Evolutionary conservation across 2,113 vertebrate species (phyloP).

Genomic region (Paratilapia polleni): DNA sequence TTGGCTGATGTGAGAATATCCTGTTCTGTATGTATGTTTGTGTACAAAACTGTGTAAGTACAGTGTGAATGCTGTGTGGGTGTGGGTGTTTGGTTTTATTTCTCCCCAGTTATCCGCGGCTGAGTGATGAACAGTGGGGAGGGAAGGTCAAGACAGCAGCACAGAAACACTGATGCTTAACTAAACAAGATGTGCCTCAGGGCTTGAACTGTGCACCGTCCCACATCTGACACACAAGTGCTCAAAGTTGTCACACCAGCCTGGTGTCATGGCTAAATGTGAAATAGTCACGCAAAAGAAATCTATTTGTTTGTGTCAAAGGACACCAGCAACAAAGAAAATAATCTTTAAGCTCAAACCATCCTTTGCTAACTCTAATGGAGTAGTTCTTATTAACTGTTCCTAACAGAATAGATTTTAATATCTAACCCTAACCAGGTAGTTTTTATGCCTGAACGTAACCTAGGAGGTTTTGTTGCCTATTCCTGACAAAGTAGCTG

Average conservation of each 20-base stretch:
- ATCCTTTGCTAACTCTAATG: background rate
- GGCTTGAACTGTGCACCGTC: constrained; percentile 27
- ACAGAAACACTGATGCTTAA: constrained; percentile 27
- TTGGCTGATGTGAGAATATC: constrained; percentile 52
- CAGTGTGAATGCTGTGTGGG: background rate
- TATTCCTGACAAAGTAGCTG: background rate
- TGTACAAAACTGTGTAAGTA: background rate
- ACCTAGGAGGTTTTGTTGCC: background rate
- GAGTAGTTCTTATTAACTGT: background rate
- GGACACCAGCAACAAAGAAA: background rate
- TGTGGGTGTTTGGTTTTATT: constrained; percentile 37
- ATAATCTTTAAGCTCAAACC: background rate
- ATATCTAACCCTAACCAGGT: background rate
- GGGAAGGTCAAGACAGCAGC: constrained; percentile 17
- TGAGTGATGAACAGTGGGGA: constrained; percentile 47
- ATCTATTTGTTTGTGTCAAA: fast-evolving
- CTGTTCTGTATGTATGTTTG: constrained; percentile 41
- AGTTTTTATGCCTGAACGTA: background rate
- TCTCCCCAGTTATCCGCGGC: constrained; percentile 38
- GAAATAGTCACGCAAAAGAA: background rate
- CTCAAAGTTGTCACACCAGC: constrained; percentile 13
- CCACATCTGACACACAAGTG: constrained; percentile 31
- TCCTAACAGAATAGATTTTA: background rate
- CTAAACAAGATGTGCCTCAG: constrained; percentile 32
- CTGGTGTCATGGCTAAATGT: background rate